These are phyloP conservation scores for Pseudochaenichthys georgianus DNA, from an alignment of 2,797 vertebrate species.

Conservation along the genomic window DNA sequence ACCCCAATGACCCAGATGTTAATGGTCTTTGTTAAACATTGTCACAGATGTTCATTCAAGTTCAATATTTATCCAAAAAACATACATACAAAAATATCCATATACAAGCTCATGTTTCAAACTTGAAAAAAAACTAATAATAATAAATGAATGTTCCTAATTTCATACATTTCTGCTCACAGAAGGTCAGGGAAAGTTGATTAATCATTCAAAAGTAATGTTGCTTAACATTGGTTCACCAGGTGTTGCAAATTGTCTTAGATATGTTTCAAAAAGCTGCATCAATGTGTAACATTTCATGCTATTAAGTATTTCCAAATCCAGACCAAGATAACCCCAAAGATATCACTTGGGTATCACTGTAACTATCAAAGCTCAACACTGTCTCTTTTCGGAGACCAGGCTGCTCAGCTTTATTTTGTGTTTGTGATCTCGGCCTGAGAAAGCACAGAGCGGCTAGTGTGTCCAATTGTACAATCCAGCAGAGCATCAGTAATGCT, in stretches of 20 bases:
- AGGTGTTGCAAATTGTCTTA: background rate
- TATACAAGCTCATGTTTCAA: background rate
- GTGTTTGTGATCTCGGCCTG: constrained; percentile 14
- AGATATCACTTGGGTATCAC: background rate
- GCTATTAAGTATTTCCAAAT: background rate
- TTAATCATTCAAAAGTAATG: constrained; percentile 2
- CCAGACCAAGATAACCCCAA: background rate
- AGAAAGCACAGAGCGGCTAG: background rate
- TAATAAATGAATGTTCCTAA: constrained; percentile 17
- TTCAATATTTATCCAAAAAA: constrained; percentile 31
- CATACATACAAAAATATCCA: constrained; percentile 31
- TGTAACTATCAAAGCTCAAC: background rate
- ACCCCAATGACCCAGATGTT: constrained; percentile 47
- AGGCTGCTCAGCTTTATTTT: too few relatives aligned
- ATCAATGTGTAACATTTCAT: background rate
- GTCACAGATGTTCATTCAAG: constrained; percentile 31
- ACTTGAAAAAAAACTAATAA: constrained; percentile 4
- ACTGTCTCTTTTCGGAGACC: too few relatives aligned
- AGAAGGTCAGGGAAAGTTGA: background rate
- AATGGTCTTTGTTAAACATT: constrained; percentile 19
- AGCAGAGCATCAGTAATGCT: constrained; percentile 3
- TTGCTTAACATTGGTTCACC: background rate
- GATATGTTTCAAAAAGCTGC: background rate
- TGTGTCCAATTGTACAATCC: background rate
- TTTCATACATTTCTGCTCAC: background rate